Evolutionary conservation across 1,140 invertebrate species (phyloP).

Genomic region (Bombus huntii): DNA sequence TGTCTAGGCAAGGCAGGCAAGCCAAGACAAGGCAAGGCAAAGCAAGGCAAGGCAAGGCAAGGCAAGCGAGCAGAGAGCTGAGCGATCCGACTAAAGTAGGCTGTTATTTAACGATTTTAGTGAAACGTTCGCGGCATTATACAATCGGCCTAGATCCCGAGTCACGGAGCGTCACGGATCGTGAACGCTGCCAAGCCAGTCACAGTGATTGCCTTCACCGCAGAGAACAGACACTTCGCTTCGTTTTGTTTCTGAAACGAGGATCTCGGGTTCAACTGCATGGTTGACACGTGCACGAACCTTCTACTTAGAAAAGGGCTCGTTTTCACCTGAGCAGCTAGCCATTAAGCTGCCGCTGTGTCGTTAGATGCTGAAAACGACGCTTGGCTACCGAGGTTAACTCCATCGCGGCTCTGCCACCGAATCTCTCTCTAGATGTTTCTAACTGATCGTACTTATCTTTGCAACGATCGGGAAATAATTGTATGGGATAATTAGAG

Average conservation of each 20-base stretch:
- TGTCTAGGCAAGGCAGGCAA: constrained; percentile 18
- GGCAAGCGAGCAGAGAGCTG: constrained; percentile 61
- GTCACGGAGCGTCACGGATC: constrained; percentile 82
- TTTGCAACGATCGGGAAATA: not conserved
- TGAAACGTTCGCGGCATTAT: constrained; percentile 82
- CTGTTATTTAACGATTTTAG: constrained; percentile 83
- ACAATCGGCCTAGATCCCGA: constrained; percentile 82
- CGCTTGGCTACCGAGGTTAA: not conserved
- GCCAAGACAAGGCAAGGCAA: constrained; percentile 31
- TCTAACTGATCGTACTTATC: not conserved
- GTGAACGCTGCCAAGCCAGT: constrained; percentile 74
- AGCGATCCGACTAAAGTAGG: constrained; percentile 74
- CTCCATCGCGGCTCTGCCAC: not conserved
- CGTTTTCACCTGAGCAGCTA: constrained; percentile 32
- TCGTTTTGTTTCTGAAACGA: constrained; percentile 28
- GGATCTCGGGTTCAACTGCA: not conserved
- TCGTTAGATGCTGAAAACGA: not conserved
- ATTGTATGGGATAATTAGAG: not conserved
- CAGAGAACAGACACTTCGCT: constrained; percentile 53
- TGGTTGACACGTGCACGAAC: constrained; percentile 38
- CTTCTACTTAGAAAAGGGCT: constrained; percentile 10
- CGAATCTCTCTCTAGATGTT: not conserved
- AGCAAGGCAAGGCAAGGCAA: constrained; percentile 37
- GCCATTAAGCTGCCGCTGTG: not conserved
- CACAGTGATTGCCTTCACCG: constrained; percentile 66